Conservation (phyloP, 35 echinoderm and acorn worm genomes). For the Acanthaster planci region DNA sequence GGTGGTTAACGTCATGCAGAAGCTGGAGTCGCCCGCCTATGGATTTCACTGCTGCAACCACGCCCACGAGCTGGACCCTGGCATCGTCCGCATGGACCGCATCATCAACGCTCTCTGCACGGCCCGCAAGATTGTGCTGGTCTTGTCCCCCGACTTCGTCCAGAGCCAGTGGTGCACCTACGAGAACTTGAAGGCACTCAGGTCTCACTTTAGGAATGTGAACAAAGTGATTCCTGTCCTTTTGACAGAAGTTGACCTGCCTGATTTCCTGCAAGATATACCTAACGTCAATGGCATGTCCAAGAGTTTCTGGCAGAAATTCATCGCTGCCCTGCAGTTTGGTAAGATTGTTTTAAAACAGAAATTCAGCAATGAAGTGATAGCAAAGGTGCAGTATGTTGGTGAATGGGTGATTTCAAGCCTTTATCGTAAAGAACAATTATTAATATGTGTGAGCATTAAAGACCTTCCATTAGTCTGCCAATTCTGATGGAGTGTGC, state of each 20-base stretch:
- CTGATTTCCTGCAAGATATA: conserved; percentile 79
- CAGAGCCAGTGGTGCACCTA: conserved; percentile 84
- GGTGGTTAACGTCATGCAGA: conserved; percentile 71
- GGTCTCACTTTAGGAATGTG: conserved; percentile 61
- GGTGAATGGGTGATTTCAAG: no score
- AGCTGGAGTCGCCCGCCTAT: conserved; percentile 81
- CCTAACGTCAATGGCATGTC: conserved; percentile 75
- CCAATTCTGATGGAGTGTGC: no score
- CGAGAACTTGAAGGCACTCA: conserved; percentile 80
- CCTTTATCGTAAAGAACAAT: no score
- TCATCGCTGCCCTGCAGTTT: conserved; percentile 78
- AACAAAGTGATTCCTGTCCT: conserved; percentile 76
- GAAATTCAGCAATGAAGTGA: neutral
- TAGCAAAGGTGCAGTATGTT: no score
- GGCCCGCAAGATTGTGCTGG: conserved; percentile 77
- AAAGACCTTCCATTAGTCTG: no score
- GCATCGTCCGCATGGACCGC: conserved; percentile 66
- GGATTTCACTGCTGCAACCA: conserved; percentile 80
- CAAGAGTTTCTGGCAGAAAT: conserved; percentile 94
- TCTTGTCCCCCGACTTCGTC: conserved; percentile 92
- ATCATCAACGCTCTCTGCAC: conserved; percentile 83
- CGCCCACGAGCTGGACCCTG: conserved; percentile 79
- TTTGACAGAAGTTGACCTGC: conserved; percentile 72
- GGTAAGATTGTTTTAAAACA: conserved; percentile 52
- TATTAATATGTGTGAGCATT: no score